Evolutionary conservation across 2,797 vertebrate genomes (phyloP), one percentile per base, ranked within the genome.

Genomic region (Moxostoma hubbsi): DNA sequence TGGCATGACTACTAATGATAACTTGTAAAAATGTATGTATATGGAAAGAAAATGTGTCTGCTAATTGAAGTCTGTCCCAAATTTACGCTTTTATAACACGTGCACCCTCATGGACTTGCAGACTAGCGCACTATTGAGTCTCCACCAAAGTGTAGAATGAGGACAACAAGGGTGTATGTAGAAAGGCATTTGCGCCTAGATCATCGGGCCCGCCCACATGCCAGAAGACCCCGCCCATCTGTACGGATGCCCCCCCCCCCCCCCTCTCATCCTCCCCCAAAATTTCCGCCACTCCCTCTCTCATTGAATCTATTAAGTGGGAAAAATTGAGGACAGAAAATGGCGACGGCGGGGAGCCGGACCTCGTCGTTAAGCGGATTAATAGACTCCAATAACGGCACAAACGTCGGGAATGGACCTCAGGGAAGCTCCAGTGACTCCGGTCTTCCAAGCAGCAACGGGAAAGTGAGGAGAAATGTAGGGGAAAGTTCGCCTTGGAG

Each of bases 341-440:
- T 96, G 95, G 95, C 95, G 94, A 91, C 92, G 88, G 90, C 90
- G 82, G 93, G 92, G 91, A 93, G 87, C 90, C 92, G 93, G 91
- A 86, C 90, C 89, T 93, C 94, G 91, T 92, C 92, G 87, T 94
- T 93, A 79, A 93, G 77, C 45, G 77, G 89, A 89, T 86, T 93
- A 89, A 81, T 86, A 73, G 89, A 91, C n/a, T 86, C 85, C 45
- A 86, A 85, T 73, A 86, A 86, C 83, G 86, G 83, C 78, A 66
- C 76, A 65, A 79, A 85, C 69, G 80, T 73, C 50, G 84, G 53
- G 65, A 75, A 72, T 78, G 77, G 82, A 85, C 49, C 73, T 81
- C 84, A 88, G 75, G 83, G 81, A 57, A 85, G 72, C 53, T 71
- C 75, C 53, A 70, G 79, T 71, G 51, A 57, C 50, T 68, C 77